phyloP scores from a whole-genome alignment of 2,888 invertebrate genomes.

The Euproctis similis region DNA sequence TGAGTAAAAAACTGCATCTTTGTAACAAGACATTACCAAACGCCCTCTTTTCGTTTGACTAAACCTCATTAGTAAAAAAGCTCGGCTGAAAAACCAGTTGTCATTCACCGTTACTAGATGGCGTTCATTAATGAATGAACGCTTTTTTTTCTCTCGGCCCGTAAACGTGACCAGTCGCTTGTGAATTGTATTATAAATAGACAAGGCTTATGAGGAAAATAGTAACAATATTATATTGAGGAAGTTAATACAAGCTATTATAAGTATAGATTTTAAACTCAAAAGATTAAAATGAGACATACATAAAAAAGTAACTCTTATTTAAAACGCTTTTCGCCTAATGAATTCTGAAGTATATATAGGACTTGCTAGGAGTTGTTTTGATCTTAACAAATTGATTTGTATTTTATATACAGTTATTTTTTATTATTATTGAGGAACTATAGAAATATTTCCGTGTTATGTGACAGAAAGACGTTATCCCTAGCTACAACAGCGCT shows the following conservation, averaged over 20 bases:
- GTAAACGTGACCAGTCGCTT: conserved; percentile 3
- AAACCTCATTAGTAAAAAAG: conserved; percentile 27
- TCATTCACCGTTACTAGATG: conserved; percentile 32
- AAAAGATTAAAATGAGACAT: too few relatives aligned
- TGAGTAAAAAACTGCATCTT: background rate
- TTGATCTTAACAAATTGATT: too few relatives aligned
- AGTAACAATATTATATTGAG: too few relatives aligned
- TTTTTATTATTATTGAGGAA: too few relatives aligned
- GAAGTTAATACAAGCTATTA: too few relatives aligned
- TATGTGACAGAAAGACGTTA: conserved; percentile 21
- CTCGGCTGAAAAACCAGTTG: conserved; percentile 45
- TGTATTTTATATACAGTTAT: too few relatives aligned
- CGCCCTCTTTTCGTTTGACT: conserved; percentile 47
- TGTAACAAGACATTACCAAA: conserved; percentile 1
- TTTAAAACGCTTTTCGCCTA: too few relatives aligned
- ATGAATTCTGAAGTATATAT: too few relatives aligned
- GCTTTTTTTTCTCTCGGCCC: conserved; percentile 6
- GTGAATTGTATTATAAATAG: background rate
- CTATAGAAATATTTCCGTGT: too few relatives aligned
- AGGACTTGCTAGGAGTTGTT: too few relatives aligned
- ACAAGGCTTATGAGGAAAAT: background rate
- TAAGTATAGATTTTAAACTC: too few relatives aligned
- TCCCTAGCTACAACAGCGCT: conserved; percentile 29
- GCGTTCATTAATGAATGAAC: conserved; percentile 27
- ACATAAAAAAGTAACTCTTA: too few relatives aligned